Conservation (phyloP, 37 sponge, comb jelly and placozoan genomes). For the Cliona cf. orientalis region DNA sequence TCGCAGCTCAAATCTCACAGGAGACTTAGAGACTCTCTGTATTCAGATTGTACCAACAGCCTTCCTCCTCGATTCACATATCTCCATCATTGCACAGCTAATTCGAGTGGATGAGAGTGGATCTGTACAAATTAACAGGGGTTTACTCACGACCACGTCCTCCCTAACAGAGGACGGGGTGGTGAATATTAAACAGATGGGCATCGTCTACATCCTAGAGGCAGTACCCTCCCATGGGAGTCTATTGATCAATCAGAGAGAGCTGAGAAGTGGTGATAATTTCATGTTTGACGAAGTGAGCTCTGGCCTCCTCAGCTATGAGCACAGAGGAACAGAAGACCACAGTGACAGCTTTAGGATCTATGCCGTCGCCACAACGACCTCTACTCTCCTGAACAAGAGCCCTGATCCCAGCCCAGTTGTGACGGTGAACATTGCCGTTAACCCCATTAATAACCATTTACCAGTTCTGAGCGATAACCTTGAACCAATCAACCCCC, state of each 20-base stretch:
- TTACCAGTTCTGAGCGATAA: constrained; percentile 6
- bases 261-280: constrained; percentile 4
- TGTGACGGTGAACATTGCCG: background rate
- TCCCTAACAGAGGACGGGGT: background rate
- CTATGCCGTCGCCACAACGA: constrained; percentile 21
- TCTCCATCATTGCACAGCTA: constrained; percentile 4
- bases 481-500: background rate
- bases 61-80: constrained; percentile 1
- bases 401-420: background rate
- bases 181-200: constrained; percentile 17
- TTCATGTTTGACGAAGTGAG: constrained; percentile 45
- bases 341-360: constrained; percentile 32
- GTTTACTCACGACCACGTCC: background rate
- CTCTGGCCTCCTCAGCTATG: constrained; percentile 13
- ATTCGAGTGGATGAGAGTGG: constrained; percentile 19
- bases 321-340: constrained; percentile 41
- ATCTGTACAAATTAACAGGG: background rate
- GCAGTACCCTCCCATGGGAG: constrained; percentile 12
- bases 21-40: constrained; percentile 11
- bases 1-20: constrained; percentile 26
- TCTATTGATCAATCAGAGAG: background rate
- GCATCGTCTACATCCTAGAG: constrained; percentile 18
- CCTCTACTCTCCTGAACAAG: constrained; percentile 10
- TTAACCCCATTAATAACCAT: constrained; percentile 54
- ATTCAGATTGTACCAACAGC: constrained; percentile 18